Base-by-base conservation (phyloP, 2,113 vertebrate species). In the Tor tambroides region DNA sequence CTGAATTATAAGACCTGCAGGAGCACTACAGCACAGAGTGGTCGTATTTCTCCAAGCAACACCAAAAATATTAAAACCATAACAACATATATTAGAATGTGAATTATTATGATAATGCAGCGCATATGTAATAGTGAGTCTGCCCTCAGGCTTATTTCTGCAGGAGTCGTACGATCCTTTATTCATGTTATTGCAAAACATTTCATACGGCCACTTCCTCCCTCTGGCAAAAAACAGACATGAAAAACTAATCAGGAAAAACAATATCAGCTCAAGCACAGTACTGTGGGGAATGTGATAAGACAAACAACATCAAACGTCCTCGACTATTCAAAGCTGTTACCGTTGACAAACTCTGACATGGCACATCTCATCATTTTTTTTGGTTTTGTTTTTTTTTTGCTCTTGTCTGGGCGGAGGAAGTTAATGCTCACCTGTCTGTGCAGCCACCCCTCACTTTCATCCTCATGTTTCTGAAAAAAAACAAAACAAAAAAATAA, bases 381-480 rank as follows among this genome's bases (percentile, higher is more conserved):
- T 28, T 6, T 19, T 38, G 5, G 35, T 51, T 79, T 28, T 56
- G 2, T 71, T 71, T 21, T 30, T 46, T 51, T 10, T 30, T 10
- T 30, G 2, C 19, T 10, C 19, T 21, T 32, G 41, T 51, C 43
- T 23, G 19, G 80, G 32, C 1, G 41, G 49, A 41, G 38, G 10
- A 69, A 46, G 4, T 49, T 5, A 74, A 6, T 6, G 67, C 89
- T 95, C 94, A 99, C 98, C 97, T 99, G 98, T 92, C 98, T 95
- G 94, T 98, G 96, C 9, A 99, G 94, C 98, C 98, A 99, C 23
- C 96, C 96, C 83, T 97, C 96, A 0, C 97, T 99, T 88, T 98
- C 97, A 88, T 99, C 97, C 89, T 99, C 98, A 0, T 99, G 97
- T 97, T 98, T 99, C 98, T 99, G 92, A 65, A 93, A 94, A 0